Conservation (phyloP, 2,113 vertebrate genomes). For the Tyrannus savana region DNA sequence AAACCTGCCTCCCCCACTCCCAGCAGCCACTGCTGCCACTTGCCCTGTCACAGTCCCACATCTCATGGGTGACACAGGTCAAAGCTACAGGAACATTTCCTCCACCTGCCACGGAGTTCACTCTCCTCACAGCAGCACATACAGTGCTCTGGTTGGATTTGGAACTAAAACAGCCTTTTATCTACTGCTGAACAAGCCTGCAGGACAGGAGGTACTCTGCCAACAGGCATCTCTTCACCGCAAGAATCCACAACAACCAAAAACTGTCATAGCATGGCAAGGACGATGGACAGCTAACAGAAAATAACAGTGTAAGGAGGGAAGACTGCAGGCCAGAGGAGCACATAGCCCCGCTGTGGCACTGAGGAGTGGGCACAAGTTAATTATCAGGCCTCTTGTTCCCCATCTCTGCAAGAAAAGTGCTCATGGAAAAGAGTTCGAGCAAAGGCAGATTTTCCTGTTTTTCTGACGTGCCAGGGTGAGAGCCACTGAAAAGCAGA, state of each 20-base stretch:
- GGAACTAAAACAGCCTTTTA: background rate
- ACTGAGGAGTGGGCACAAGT: background rate
- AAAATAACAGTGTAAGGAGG: background rate
- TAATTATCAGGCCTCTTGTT: background rate
- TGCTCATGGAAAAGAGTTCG: background rate
- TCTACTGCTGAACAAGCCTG: background rate
- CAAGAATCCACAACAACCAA: background rate
- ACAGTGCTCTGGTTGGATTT: background rate
- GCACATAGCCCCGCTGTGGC: background rate
- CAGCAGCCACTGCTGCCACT: background rate
- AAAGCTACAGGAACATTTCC: background rate
- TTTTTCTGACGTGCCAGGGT: background rate
- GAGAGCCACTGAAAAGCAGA: background rate
- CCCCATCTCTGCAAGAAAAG: background rate
- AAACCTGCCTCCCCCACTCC: background rate
- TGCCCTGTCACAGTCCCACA: background rate
- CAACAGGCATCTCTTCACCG: background rate
- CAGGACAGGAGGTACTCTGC: background rate
- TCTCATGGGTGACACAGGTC: background rate
- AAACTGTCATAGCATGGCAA: background rate
- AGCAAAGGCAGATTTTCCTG: background rate
- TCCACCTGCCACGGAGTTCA: background rate
- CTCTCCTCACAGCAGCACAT: background rate
- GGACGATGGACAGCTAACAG: background rate
- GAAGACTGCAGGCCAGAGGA: background rate